Conservation (phyloP, 1,140 invertebrate species). For the Caenorhabditis latens region DNA sequence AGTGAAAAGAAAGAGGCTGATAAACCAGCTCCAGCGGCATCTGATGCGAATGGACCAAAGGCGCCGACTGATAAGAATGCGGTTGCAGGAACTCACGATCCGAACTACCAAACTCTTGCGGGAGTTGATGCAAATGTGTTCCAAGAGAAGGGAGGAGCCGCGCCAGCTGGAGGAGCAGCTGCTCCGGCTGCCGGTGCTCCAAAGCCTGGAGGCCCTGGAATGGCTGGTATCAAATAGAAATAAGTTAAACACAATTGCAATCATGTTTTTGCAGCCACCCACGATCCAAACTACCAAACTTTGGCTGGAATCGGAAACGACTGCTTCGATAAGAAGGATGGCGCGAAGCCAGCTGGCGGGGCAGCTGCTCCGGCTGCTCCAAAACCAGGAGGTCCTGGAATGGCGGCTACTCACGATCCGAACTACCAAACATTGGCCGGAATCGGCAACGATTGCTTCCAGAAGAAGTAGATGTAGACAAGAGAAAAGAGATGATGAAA, state of each 20-base stretch:
- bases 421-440: conserved; percentile 47
- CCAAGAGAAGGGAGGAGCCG: conserved; percentile 28
- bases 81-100: conserved; percentile 24
- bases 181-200: conserved; percentile 12
- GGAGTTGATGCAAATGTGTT: conserved; percentile 38
- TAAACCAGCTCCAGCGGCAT: neutral
- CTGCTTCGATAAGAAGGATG: conserved; percentile 19
- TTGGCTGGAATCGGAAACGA: conserved; percentile 40
- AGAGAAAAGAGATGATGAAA: too few species aligned
- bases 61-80: conserved; percentile 40
- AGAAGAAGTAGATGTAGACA: too few species aligned
- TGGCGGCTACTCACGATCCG: conserved; percentile 23
- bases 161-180: neutral
- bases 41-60: neutral
- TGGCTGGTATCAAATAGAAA: conserved; percentile 26
- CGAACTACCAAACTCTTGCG: conserved; percentile 38
- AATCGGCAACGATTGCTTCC: conserved; percentile 19
- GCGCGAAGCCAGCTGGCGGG: too few species aligned
- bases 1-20: conserved; percentile 17
- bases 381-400: too few species aligned
- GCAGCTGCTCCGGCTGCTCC: too few species aligned
- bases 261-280: conserved; percentile 1
- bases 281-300: conserved; percentile 52
- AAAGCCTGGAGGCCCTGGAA: conserved; percentile 44
- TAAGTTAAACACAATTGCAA: neutral